Percentiles rank a stretch among this genome's conserved stretches.
These are phyloP conservation scores for Crossocerus cetratus DNA, from an alignment of 2,888 invertebrate genomes.

Conservation along the genomic window DNA sequence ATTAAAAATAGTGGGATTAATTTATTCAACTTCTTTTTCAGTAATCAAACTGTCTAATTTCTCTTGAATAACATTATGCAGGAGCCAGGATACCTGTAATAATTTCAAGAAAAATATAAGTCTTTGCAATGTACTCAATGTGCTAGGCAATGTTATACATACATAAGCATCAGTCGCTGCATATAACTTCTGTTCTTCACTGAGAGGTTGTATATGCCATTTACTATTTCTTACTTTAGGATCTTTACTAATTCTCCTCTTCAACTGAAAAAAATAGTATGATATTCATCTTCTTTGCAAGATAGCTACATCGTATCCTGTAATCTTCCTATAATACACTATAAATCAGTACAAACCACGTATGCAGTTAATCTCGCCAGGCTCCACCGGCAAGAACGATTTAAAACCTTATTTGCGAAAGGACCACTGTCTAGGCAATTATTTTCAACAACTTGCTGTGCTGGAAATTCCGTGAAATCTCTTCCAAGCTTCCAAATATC, in stretches of 20 bases:
- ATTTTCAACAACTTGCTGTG: constrained; percentile 78
- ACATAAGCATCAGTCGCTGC: constrained; percentile 84
- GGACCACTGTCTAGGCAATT: constrained; percentile 81
- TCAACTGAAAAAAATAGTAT: constrained; percentile 72
- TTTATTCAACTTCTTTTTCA: constrained; percentile 2
- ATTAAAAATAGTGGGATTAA: not conserved
- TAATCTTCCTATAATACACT: constrained; percentile 5
- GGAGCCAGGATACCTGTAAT: constrained; percentile 66
- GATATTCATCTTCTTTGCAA: constrained; percentile 10
- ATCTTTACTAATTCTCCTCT: constrained; percentile 79
- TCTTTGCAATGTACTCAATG: not conserved
- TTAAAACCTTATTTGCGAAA: constrained; percentile 79
- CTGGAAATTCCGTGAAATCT: constrained; percentile 80
- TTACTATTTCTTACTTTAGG: constrained; percentile 80
- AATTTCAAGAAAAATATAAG: constrained; percentile 10
- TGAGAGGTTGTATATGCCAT: constrained; percentile 81
- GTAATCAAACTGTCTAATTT: constrained; percentile 5
- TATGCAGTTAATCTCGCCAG: constrained; percentile 80
- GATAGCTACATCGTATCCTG: not conserved
- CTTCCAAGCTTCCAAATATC: constrained; percentile 82
- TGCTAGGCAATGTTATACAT: constrained; percentile 60
- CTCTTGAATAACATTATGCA: constrained; percentile 58
- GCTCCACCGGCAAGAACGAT: constrained; percentile 80
- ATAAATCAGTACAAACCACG: constrained; percentile 75
- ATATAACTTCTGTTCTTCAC: constrained; percentile 79